phyloP scores from a whole-genome alignment of 2,797 vertebrate species.

The Taeniopygia guttata region DNA sequence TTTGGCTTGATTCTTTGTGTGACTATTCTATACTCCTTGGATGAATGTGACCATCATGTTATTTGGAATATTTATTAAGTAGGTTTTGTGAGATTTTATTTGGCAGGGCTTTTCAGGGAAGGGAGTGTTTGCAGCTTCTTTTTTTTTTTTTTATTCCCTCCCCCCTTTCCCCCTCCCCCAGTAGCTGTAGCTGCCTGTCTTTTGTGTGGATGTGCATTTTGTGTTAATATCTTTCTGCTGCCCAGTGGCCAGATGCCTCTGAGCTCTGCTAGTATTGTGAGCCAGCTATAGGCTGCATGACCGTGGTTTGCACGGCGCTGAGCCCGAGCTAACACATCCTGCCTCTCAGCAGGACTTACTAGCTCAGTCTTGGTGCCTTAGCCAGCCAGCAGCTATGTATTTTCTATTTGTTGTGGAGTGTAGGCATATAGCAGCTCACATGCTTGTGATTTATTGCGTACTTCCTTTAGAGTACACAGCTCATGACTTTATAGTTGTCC shows the following conservation, averaged over 20 bases:
- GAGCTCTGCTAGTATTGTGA: not conserved
- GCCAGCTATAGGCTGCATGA: not conserved
- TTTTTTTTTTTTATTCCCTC: accelerated
- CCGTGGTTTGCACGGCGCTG: not conserved
- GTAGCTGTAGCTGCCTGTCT: not conserved
- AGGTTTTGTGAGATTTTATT: not conserved
- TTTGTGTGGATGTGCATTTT: constrained; percentile 6
- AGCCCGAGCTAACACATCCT: not conserved
- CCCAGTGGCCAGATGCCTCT: not conserved
- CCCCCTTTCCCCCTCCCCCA: accelerated
- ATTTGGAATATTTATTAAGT: not conserved
- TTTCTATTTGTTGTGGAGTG: not conserved
- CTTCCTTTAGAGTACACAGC: not conserved
- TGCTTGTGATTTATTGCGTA: not conserved
- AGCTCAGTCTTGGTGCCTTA: not conserved
- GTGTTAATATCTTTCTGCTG: not conserved
- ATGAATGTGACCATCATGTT: not conserved
- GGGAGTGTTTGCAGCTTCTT: not conserved
- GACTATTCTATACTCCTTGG: not conserved
- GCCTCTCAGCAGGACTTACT: constrained; percentile 23
- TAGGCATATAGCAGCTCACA: not conserved
- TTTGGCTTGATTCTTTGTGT: not conserved
- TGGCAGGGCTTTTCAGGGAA: not conserved
- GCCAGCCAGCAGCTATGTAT: not conserved
- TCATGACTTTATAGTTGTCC: not conserved